phyloP scores from a whole-genome alignment of 2,113 vertebrate genomes.

The Sitta europaea region DNA sequence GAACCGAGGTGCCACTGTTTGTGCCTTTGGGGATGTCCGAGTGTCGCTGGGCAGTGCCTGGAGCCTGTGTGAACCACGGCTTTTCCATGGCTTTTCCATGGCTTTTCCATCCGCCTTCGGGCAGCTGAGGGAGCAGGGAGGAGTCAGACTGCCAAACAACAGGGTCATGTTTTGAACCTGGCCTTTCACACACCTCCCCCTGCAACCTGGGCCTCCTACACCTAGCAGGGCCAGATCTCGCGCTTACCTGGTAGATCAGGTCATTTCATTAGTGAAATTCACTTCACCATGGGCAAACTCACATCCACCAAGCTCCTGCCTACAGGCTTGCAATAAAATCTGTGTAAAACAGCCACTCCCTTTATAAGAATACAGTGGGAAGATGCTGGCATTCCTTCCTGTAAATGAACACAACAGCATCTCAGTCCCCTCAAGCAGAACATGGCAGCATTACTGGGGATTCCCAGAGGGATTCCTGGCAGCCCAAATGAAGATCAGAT shows the following conservation, averaged over 20 bases:
- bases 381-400: constrained; percentile 29
- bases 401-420: constrained; percentile 28
- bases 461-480: constrained; percentile 44
- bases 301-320: neutral
- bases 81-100: constrained; percentile 15
- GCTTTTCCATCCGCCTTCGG: neutral
- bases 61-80: neutral
- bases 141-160: constrained; percentile 25
- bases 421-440: constrained; percentile 1
- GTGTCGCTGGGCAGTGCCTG: neutral
- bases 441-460: neutral
- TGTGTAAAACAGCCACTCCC: neutral
- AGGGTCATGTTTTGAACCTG: constrained; percentile 17
- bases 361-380: neutral
- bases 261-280: neutral
- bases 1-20: neutral
- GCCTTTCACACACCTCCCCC: neutral
- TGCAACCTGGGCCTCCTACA: neutral
- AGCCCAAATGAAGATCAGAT: constrained; percentile 1
- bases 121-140: constrained; percentile 16
- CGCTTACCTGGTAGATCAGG: neutral
- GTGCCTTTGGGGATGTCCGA: neutral
- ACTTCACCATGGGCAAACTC: neutral
- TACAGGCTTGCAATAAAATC: neutral
- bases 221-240: neutral